These are phyloP conservation scores for Mactra quadrangularis DNA, from an alignment of 1,140 invertebrate species.

Conservation along the genomic window DNA sequence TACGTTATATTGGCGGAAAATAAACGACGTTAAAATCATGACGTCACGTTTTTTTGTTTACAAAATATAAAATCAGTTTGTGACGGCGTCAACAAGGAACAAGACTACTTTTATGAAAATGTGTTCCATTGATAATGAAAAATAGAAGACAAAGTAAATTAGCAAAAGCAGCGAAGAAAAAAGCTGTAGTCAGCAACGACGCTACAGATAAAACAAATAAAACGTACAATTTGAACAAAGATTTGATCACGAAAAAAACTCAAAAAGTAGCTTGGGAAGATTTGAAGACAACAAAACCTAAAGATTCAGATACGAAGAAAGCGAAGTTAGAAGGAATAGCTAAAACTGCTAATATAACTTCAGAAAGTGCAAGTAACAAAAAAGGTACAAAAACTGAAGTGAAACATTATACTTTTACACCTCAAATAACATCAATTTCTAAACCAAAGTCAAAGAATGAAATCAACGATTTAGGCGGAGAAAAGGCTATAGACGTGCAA, in stretches of 20 bases:
- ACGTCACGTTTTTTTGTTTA: constrained; percentile 20
- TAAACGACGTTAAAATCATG: neutral
- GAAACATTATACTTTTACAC: neutral
- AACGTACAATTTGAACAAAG: neutral
- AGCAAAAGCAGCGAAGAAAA: neutral
- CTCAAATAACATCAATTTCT: neutral
- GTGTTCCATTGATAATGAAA: constrained; percentile 11
- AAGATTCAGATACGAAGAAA: neutral
- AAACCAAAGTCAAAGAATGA: neutral
- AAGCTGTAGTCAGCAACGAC: neutral
- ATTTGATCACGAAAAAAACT: neutral
- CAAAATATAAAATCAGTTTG: neutral
- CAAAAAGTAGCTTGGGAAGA: neutral
- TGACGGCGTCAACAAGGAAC: neutral
- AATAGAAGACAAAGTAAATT: neutral
- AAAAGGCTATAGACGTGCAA: neutral
- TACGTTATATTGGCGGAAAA: too few species aligned
- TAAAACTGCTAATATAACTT: neutral
- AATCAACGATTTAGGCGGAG: too few species aligned
- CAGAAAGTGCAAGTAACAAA: neutral
- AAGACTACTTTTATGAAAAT: neutral
- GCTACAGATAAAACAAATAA: neutral
- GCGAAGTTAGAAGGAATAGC: too few species aligned
- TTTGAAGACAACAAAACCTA: neutral
- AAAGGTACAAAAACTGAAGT: neutral